Percentiles rank a stretch among this genome's conserved stretches.
phyloP scores from a whole-genome alignment of 2,888 invertebrate genomes.

The Zaprionus obscuricornis region DNA sequence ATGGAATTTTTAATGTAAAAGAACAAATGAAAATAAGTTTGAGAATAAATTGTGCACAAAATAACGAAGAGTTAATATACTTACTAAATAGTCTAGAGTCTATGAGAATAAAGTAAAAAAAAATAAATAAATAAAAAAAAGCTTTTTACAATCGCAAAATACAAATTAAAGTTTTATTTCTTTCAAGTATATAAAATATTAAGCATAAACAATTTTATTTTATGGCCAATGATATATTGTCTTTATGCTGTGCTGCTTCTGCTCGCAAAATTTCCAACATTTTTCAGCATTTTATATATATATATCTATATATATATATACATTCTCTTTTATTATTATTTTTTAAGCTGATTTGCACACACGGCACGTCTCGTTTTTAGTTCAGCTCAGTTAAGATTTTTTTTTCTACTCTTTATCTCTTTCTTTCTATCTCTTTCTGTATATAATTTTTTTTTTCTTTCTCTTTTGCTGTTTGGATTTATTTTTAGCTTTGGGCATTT shows the following conservation, averaged over 20 bases:
- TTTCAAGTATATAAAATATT: too few relatives aligned
- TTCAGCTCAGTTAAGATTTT: slow-evolving; percentile 42
- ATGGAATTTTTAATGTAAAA: slow-evolving; percentile 59
- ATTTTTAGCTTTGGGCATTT: slow-evolving; percentile 70
- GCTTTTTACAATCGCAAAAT: too few relatives aligned
- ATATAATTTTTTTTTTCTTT: too few relatives aligned
- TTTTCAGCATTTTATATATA: slow-evolving; percentile 43
- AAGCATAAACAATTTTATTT: too few relatives aligned
- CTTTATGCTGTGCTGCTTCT: too few relatives aligned
- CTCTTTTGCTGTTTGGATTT: slow-evolving; percentile 36
- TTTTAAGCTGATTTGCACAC: slow-evolving; percentile 68
- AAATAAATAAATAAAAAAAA: too few relatives aligned
- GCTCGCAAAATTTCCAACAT: too few relatives aligned
- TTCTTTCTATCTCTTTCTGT: neutral
- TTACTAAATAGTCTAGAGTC: too few relatives aligned
- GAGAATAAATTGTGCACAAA: slow-evolving; percentile 5
- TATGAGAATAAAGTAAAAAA: too few relatives aligned
- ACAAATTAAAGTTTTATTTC: too few relatives aligned
- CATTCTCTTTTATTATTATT: slow-evolving; percentile 35
- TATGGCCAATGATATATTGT: too few relatives aligned
- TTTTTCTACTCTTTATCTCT: neutral
- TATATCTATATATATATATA: slow-evolving; percentile 25
- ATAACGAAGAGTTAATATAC: neutral
- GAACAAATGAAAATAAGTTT: slow-evolving; percentile 8
- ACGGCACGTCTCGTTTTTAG: slow-evolving; percentile 66